phyloP scores from a whole-genome alignment of 2,113 vertebrate species.

The Macaca nemestrina region DNA sequence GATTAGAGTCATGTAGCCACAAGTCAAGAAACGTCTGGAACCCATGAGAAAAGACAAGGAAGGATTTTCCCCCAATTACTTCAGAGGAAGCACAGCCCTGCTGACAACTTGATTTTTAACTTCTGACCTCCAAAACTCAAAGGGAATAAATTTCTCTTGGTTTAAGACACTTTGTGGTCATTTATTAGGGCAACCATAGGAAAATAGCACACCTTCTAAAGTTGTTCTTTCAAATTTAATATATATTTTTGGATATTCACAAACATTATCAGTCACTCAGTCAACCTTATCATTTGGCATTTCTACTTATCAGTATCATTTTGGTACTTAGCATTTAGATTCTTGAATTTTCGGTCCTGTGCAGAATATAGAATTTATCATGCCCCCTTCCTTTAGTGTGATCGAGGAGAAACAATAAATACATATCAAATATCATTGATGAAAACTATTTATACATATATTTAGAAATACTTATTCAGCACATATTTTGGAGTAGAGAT shows the following conservation, averaged over 20 bases:
- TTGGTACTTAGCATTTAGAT: neutral
- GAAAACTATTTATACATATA: neutral
- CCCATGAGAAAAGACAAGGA: neutral
- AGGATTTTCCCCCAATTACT: neutral
- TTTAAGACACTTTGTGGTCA: neutral
- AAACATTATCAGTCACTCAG: neutral
- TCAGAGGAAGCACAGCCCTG: neutral
- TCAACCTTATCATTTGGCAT: neutral
- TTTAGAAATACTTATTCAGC: neutral
- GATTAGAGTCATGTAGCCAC: neutral
- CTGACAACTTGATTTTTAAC: neutral
- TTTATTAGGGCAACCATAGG: neutral
- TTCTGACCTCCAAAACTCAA: neutral
- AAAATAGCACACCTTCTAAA: neutral
- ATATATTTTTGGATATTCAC: neutral
- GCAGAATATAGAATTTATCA: neutral
- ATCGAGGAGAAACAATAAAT: neutral
- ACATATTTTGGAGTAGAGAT: neutral
- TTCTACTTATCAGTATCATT: neutral
- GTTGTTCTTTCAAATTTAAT: neutral
- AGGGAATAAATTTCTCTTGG: neutral
- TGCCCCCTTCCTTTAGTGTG: neutral
- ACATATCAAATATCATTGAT: neutral
- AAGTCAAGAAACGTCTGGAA: neutral
- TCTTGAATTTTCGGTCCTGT: neutral